Conservation (phyloP, 2,888 invertebrate species). For the Alloplasta piceator region DNA sequence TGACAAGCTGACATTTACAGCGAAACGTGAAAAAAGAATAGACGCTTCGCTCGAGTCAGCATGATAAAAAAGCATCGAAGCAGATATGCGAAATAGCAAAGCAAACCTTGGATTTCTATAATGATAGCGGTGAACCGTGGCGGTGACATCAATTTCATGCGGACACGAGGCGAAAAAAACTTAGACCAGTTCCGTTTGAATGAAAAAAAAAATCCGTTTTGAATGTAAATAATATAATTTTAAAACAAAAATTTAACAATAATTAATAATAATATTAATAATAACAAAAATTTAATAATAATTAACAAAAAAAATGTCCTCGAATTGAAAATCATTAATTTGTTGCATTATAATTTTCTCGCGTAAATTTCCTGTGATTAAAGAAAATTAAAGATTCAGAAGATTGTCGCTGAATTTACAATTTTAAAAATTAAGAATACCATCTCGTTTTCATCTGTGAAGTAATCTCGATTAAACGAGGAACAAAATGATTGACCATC, state of each 20-base stretch:
- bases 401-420: too few species aligned
- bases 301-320: neutral
- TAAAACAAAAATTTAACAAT: too few species aligned
- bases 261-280: too few species aligned
- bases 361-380: too few species aligned
- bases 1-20: neutral
- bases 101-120: constrained; percentile 51
- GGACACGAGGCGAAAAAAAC: constrained; percentile 17
- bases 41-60: constrained; percentile 19
- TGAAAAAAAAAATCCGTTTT: neutral
- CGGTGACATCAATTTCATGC: constrained; percentile 44
- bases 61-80: constrained; percentile 1
- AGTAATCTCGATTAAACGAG: too few species aligned
- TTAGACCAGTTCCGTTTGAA: neutral
- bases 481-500: too few species aligned
- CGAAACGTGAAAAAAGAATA: neutral
- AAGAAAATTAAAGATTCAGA: too few species aligned
- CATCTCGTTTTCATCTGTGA: too few species aligned
- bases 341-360: too few species aligned
- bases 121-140: constrained; percentile 42
- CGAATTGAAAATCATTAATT: too few species aligned
- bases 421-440: too few species aligned
- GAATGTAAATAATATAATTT: neutral
- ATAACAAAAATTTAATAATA: too few species aligned
- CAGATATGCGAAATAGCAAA: constrained; percentile 35